phyloP scores from a whole-genome alignment of 2,888 invertebrate species.

The Arctia plantaginis region DNA sequence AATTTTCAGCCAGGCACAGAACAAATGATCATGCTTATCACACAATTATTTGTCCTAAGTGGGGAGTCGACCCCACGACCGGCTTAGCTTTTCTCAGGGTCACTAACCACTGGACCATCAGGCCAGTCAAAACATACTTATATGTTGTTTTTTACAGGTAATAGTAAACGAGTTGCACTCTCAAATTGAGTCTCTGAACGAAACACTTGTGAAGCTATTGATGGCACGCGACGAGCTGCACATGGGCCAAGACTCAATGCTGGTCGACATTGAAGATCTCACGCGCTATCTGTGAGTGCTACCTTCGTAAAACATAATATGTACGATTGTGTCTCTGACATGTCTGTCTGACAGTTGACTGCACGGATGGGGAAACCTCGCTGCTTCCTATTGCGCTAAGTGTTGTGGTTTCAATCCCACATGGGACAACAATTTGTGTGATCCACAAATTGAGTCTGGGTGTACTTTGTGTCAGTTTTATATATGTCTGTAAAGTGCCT shows the following conservation, averaged over 20 bases:
- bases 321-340: background rate
- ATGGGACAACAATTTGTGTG: background rate
- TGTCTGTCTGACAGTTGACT: background rate
- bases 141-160: conserved; percentile 87
- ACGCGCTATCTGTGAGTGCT: conserved; percentile 93
- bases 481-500: no score
- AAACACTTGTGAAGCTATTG: conserved; percentile 94
- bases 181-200: conserved; percentile 97
- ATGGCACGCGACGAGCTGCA: conserved; percentile 98
- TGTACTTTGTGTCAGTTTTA: no score
- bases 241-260: conserved; percentile 99
- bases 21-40: no score
- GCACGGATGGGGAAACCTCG: background rate
- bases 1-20: no score
- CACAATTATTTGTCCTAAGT: no score
- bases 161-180: conserved; percentile 97
- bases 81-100: no score
- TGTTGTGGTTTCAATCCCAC: background rate
- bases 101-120: no score
- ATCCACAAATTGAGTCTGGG: background rate
- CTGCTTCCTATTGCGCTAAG: background rate
- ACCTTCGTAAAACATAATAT: background rate
- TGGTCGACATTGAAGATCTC: conserved; percentile 98
- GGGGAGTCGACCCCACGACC: no score
- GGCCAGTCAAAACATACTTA: background rate